Percentiles rank a stretch among this genome's conserved stretches.
Evolutionary conservation across 2,888 invertebrate genomes (phyloP).

Genomic region (Coleophora deauratella): DNA sequence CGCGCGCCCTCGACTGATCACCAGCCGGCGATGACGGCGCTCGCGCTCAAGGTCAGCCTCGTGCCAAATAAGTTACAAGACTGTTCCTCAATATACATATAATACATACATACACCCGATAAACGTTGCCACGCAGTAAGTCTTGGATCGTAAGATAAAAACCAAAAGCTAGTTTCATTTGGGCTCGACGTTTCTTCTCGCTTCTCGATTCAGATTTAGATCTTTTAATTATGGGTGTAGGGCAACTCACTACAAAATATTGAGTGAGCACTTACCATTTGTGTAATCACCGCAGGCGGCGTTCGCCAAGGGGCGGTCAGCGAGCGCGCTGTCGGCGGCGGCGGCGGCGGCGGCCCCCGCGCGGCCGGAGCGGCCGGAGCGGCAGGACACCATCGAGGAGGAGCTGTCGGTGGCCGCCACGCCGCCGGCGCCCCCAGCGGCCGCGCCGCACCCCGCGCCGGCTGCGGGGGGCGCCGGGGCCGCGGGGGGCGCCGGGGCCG

Average conservation of each 20-base stretch:
- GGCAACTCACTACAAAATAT: too few species aligned
- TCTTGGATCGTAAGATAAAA: too few species aligned
- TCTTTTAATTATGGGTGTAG: too few species aligned
- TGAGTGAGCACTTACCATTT: too few species aligned
- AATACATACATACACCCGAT: too few species aligned
- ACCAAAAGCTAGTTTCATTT: too few species aligned
- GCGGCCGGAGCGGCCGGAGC: slow-evolving; percentile 68
- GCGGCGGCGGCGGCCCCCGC: slow-evolving; percentile 28
- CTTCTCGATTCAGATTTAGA: too few species aligned
- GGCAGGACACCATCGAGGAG: slow-evolving; percentile 88
- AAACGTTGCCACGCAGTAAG: too few species aligned
- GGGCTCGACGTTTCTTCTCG: too few species aligned
- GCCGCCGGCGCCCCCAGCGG: slow-evolving; percentile 34
- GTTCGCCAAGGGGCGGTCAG: slow-evolving; percentile 51
- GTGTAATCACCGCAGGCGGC: too few species aligned
- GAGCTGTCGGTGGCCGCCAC: slow-evolving; percentile 68
- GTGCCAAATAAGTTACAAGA: not conserved
- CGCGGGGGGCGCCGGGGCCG: slow-evolving; percentile 32
- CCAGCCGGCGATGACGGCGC: slow-evolving; percentile 56
- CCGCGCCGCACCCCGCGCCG: slow-evolving; percentile 29
- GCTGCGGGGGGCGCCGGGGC: slow-evolving; percentile 28
- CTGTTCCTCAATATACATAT: not conserved
- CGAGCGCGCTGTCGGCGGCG: slow-evolving; percentile 36
- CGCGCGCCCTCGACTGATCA: slow-evolving; percentile 43
- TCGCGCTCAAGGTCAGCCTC: slow-evolving; percentile 32